A percentile compares a stretch with the other conserved stretches of the same genome.
Evolutionary conservation across 2,888 invertebrate species (phyloP).

Genomic region (Tinea pellionella): DNA sequence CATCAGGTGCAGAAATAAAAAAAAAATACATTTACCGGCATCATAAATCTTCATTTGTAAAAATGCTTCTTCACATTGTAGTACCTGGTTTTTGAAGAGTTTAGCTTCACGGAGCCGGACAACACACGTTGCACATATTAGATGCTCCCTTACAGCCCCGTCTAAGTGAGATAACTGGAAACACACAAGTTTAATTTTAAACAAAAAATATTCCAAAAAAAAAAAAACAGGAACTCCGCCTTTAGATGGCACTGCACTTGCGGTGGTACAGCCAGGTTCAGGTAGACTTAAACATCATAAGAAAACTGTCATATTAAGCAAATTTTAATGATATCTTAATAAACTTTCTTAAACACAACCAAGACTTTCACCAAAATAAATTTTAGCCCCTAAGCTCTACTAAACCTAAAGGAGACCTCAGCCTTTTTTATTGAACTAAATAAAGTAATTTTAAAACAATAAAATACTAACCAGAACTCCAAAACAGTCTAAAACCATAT

Average conservation of each 20-base stretch:
- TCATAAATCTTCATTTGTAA: constrained; percentile 28
- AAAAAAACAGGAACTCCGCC: constrained; percentile 46
- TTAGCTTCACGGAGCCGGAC: constrained; percentile 40
- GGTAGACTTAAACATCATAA: too few species aligned
- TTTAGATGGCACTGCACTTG: too few species aligned
- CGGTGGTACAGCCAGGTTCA: too few species aligned
- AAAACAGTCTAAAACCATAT: constrained; percentile 57
- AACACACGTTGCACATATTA: constrained; percentile 53
- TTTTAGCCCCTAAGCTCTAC: too few species aligned
- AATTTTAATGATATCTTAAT: too few species aligned
- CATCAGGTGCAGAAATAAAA: neutral
- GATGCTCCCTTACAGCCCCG: constrained; percentile 34
- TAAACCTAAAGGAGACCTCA: too few species aligned
- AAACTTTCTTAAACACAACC: too few species aligned
- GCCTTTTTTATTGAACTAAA: too few species aligned
- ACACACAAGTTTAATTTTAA: neutral
- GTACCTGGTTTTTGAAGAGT: constrained; percentile 40
- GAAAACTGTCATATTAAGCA: too few species aligned
- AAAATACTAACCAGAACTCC: constrained; percentile 43
- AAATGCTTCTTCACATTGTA: constrained; percentile 50
- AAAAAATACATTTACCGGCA: constrained; percentile 16
- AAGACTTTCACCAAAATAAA: too few species aligned
- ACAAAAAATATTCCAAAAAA: neutral
- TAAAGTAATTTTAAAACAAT: too few species aligned
- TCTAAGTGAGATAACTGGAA: constrained; percentile 47